Evolutionary conservation across 1,140 invertebrate genomes (phyloP), one percentile per base, ranked within the genome.

Genomic region (Drosophila sturtevanti): DNA sequence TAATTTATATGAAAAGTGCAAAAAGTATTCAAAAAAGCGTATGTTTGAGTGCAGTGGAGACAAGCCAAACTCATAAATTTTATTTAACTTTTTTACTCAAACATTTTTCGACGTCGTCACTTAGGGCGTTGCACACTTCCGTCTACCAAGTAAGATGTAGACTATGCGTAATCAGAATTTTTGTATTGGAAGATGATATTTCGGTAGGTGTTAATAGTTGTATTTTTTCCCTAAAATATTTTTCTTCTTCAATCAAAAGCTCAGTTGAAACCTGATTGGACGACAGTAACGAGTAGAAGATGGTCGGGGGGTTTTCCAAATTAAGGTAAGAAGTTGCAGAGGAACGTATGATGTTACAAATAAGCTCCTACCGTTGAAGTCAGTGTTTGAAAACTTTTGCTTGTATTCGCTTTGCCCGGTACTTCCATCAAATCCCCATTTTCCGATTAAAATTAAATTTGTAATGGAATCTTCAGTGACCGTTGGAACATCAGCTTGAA

Each of bases 401-500:
- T n/a, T n/a, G n/a, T n/a, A n/a, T n/a, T n/a, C n/a, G n/a, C n/a
- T n/a, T n/a, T n/a, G n/a, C n/a, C n/a, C n/a, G n/a, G n/a, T n/a
- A n/a, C n/a, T n/a, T n/a, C n/a, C n/a, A n/a, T n/a, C n/a, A n/a
- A n/a, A n/a, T n/a, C 1, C 34, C 34, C 6, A 61, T 38, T 54
- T 60, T 68, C 41, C 59, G 24, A 68, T 63, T 34, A 70, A 63
- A 18, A 34, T 44, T 9, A 55, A 38, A 2, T 58, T 64, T 16
- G 51, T 24, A 56, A 55, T 10, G 12, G 48, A 58, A 34, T 69
- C n/a, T n/a, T n/a, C n/a, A n/a, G n/a, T n/a, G n/a, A n/a, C n/a
- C n/a, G n/a, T n/a, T n/a, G n/a, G n/a, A n/a, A n/a, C 61, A 70
- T 31, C 34, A 21, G 16, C 18, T 18, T 71, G 54, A 56, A 72